Evolutionary conservation across 2,113 vertebrate species (phyloP), one percentile per base, ranked within the genome.

Genomic region (Mellivora capensis): DNA sequence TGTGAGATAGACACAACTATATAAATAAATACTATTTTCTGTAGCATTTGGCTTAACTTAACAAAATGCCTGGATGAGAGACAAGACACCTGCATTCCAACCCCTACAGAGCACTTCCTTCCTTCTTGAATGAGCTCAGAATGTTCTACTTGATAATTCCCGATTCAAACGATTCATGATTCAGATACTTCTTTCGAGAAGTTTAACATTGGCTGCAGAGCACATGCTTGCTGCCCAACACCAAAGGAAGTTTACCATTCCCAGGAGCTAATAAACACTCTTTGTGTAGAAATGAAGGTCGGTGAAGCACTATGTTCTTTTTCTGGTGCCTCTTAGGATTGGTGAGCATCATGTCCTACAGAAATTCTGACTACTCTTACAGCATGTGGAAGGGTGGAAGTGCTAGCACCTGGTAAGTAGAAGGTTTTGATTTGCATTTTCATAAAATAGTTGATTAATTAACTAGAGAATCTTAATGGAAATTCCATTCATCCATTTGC

Each of bases 401-500:
- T 27, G 57, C 98, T 39, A 99, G 98, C 98, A 99, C 99, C 0
- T 99, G 99, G 99, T 99, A 96, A 99, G 99, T 97, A 76, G 2
- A n/a, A 39, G 17, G 9, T 21, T 89, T 95, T 74, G 20, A 9
- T 34, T 64, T 82, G 10, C 18, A 9, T 15, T 54, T 88, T 62
- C 61, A n/a, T n/a, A n/a, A 2, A 47, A 57, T 27, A 3, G n/a
- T 87, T 93, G 80, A 61, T 79, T 85, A 20, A 77, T 52, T 85
- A 83, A 87, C 42, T 71, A 14, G 94, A 90, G 69, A 90, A 23
- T n/a, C 72, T 21, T 79, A 37, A 79, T 25, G 83, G 80, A 85
- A n/a, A 61, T 31, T 31, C n/a, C 12, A 44, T 47, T 57, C 17
- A 4, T 74, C 79, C 81, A 42, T 31, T 61, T 34, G 49, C 37